Evolutionary conservation across 2,113 vertebrate species (phyloP).

Genomic region (chimpanzee (Pan troglodytes)): DNA sequence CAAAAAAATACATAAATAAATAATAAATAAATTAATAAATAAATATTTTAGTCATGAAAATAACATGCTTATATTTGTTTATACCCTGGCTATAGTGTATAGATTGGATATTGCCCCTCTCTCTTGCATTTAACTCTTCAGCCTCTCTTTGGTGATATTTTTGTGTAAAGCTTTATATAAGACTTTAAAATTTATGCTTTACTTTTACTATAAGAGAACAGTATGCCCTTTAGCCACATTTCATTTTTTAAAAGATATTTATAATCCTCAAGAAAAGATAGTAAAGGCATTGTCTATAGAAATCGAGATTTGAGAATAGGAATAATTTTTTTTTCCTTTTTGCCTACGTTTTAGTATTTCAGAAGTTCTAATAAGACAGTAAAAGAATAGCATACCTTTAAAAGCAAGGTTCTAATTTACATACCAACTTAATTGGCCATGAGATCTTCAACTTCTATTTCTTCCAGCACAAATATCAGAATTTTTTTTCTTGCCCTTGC

Average conservation of each 20-base stretch:
- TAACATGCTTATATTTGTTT: background rate
- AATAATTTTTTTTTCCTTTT: background rate
- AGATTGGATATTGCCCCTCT: background rate
- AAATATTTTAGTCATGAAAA: background rate
- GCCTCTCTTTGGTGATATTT: background rate
- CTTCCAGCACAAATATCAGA: background rate
- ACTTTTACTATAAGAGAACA: background rate
- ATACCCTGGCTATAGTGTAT: background rate
- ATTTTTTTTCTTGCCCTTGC: background rate
- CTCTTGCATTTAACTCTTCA: background rate
- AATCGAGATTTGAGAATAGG: background rate
- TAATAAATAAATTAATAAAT: no score
- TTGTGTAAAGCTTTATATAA: background rate
- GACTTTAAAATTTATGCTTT: background rate
- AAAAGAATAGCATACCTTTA: slow-evolving; percentile 41
- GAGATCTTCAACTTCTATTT: slow-evolving; percentile 46
- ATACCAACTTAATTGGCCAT: slow-evolving; percentile 50
- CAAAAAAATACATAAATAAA: no score
- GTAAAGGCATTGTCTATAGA: background rate
- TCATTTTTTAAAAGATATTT: background rate
- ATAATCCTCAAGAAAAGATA: slow-evolving; percentile 1
- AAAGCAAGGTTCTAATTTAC: slow-evolving; percentile 43
- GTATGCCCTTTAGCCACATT: background rate
- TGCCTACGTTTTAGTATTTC: background rate
- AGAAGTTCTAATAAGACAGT: slow-evolving; percentile 14